Base-by-base conservation (phyloP, 2,113 vertebrate species). In the Puma concolor region DNA sequence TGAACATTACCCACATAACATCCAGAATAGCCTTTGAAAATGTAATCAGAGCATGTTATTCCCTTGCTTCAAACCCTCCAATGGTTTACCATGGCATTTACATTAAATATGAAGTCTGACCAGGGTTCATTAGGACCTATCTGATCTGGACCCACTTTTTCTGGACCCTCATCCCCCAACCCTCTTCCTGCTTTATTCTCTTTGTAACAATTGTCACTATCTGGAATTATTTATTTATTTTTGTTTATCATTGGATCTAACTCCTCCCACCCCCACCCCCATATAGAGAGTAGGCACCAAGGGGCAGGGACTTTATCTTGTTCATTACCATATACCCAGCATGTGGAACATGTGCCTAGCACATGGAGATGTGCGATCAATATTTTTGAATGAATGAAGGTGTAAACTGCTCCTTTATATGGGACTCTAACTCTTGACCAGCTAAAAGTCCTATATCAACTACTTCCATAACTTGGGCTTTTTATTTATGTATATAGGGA, bases 211-310 rank as follows among this genome's bases (percentile, higher is more conserved):
- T 71, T 69, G 21, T 50, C 63, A 38, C 50, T 57, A 50, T 27
- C 31, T 88, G 80, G 25, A 81, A 72, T 57, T 77, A 72, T 17
- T 72, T 66, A 44, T 50, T 93, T 83, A 57, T 94, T 67, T 54
- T 82, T 86, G 27, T 50, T 52, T 80, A 54, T 54, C 44, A 10
- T 54, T 36, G 72, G 54, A 48, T 74, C 19, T 63, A 33, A 5
- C 41, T 44, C 27, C 50, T n/a, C 36, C 60, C 13, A 25, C 0
- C 4, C 0, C 14, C 2, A n/a, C 8, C 25, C 5, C 41, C n/a
- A 8, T 41, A 64, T 57, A 85, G 76, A 88, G 66, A 94, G 82
- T 44, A 60, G 57, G 9, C 5, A 19, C 17, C 1, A 11, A 44
- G 2, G 38, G 41, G 41, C 4, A 60, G 48, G 7, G 23, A 29